A percentile compares a stretch with the other conserved stretches of the same genome.
phyloP scores from a whole-genome alignment of 1,140 invertebrate species.

The Philaenus spumarius region DNA sequence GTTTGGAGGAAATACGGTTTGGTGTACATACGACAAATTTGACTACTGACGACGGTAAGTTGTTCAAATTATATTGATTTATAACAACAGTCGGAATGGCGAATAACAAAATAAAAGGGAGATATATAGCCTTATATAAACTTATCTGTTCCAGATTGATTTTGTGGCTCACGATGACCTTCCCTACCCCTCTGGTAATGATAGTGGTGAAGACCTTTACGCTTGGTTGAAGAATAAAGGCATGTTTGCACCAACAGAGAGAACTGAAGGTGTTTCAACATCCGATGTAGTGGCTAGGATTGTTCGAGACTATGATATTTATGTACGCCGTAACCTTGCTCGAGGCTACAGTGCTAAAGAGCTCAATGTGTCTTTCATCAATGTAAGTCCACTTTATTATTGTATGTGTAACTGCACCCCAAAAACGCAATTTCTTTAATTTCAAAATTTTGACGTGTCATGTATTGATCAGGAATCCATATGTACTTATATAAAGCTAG shows the following conservation, averaged over 20 bases:
- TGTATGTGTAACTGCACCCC: no score
- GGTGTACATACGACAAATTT: no score
- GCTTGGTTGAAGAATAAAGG: conserved; percentile 82
- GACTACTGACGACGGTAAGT: no score
- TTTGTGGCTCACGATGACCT: conserved; percentile 99
- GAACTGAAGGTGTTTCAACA: conserved; percentile 96
- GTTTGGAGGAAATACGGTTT: no score
- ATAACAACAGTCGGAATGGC: no score
- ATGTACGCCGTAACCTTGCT: conserved; percentile 93
- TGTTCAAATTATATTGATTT: no score
- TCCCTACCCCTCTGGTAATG: conserved; percentile 78
- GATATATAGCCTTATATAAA: no score
- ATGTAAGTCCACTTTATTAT: conserved; percentile 47
- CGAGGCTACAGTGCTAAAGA: conserved; percentile 97
- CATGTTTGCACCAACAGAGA: conserved; percentile 96
- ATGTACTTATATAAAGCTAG: no score
- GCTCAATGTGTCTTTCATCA: conserved; percentile 96
- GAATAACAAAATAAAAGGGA: no score
- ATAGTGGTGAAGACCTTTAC: conserved; percentile 86
- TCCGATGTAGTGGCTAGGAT: conserved; percentile 98
- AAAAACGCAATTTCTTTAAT: no score
- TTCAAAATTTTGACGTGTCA: no score
- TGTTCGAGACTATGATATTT: conserved; percentile 97
- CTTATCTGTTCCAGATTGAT: conserved; percentile 82
- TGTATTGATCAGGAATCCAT: no score